Base-by-base conservation (phyloP, 2,888 invertebrate species). In the Drosophila mayaguana region DNA sequence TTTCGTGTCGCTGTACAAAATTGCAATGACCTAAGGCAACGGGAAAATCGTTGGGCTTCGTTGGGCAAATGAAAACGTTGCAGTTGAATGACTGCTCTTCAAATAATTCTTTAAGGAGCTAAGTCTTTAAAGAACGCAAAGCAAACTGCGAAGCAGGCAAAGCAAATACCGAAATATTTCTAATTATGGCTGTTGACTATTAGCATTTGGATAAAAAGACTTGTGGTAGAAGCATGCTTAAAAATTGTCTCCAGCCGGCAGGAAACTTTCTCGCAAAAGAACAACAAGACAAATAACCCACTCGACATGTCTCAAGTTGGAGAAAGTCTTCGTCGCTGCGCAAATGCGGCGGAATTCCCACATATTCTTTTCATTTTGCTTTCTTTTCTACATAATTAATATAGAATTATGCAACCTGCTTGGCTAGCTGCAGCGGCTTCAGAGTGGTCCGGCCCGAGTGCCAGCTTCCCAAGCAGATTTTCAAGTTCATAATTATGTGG, bases 401-500 rank as follows among this genome's bases (percentile, higher is more conserved):
- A 76, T 85, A 81, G 80, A 88, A 86, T 89, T 89, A 87, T 82
- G 72, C 81, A 89, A 83, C 75, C 79, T 61, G 40, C 72, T 69
- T 72, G 46, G 53, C 48, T 34, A 48, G 55, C 46, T 40, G 7
- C n/a, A 40, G 40, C n/a, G 57, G 51, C 62, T 56, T 63, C 63
- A 40, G 62, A 69, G 66, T 67, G 66, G 45, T 64, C 57, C 63
- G 43, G 60, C 42, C 66, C 65, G 65, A 74, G 71, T 72, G 77
- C 46, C 57, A 16, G 68, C 59, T 54, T 61, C 46, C 64, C 62
- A 40, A 60, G 40, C 61, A 60, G 59, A 64, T 80, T 84, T 90
- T 90, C 91, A 91, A 90, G 91, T 86, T 90, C 90, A 91, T 90
- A 90, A 90, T 91, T 90, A 88, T 86, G 80, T 76, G 66, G 20